Evolutionary conservation across 2,888 invertebrate genomes (phyloP).

Genomic region (Oxyscelio sp.): DNA sequence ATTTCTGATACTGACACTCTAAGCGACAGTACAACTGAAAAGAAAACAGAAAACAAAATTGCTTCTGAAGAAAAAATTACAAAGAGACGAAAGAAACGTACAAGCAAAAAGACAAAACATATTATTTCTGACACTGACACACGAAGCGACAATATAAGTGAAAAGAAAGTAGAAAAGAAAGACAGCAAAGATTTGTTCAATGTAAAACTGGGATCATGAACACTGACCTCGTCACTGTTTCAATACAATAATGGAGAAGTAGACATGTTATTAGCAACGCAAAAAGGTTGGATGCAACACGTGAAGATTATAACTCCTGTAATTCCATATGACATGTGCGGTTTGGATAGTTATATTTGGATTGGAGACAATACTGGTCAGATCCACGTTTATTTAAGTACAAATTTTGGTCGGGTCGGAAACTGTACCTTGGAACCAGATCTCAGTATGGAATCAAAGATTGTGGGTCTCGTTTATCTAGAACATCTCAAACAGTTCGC

Average conservation of each 20-base stretch:
- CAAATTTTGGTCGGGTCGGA: slow-evolving; percentile 87
- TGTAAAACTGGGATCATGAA: too few relatives aligned
- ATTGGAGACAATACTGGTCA: slow-evolving; percentile 96
- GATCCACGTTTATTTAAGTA: slow-evolving; percentile 93
- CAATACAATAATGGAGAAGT: slow-evolving; percentile 91
- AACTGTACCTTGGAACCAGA: slow-evolving; percentile 90
- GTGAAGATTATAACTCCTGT: slow-evolving; percentile 89
- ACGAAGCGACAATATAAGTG: too few relatives aligned
- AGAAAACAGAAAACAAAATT: too few relatives aligned
- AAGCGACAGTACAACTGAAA: too few relatives aligned
- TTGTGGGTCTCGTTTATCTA: slow-evolving; percentile 92
- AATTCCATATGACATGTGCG: slow-evolving; percentile 92
- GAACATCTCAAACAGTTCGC: slow-evolving; percentile 93
- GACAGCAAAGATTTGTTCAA: too few relatives aligned
- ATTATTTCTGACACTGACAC: too few relatives aligned
- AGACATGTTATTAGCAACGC: slow-evolving; percentile 90
- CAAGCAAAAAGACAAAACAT: too few relatives aligned
- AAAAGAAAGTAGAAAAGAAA: too few relatives aligned
- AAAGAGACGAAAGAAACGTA: too few relatives aligned
- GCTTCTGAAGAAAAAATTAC: too few relatives aligned
- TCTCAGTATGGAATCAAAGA: slow-evolving; percentile 90
- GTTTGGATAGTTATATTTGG: slow-evolving; percentile 95
- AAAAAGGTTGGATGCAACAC: slow-evolving; percentile 91
- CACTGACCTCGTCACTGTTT: too few relatives aligned
- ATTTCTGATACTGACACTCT: too few relatives aligned